These are phyloP conservation scores for Pantherophis vulpinus DNA, from an alignment of 2,797 vertebrate genomes.

Conservation along the genomic window DNA sequence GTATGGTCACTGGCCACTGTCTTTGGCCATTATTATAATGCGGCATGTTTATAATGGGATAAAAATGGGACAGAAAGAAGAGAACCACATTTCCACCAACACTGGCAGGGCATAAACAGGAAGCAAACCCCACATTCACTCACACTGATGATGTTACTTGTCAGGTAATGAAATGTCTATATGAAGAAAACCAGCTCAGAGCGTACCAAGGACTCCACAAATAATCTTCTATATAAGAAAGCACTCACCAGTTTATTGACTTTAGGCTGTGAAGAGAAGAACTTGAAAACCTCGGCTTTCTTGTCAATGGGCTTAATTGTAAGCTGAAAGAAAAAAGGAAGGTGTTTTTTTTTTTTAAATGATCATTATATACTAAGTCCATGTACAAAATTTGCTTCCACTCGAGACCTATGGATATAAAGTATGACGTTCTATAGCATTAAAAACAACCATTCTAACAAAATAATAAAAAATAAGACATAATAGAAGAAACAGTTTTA, in stretches of 20 bases:
- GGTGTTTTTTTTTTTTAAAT: neutral
- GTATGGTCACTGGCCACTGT: neutral
- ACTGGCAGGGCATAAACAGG: neutral
- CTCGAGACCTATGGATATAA: neutral
- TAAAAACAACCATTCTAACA: neutral
- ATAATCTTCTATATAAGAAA: neutral
- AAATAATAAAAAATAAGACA: neutral
- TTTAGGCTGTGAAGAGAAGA: slow-evolving; percentile 88
- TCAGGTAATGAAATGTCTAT: neutral
- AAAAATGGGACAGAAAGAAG: neutral
- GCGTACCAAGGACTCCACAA: neutral
- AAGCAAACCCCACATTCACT: neutral
- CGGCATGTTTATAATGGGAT: neutral
- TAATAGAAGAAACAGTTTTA: neutral
- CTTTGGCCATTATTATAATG: neutral
- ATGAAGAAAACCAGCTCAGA: neutral
- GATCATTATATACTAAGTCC: neutral
- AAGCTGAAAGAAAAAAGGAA: slow-evolving; percentile 71
- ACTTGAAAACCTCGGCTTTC: slow-evolving; percentile 92
- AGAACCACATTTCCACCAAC: neutral
- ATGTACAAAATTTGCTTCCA: neutral
- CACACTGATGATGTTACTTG: neutral
- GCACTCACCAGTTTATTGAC: slow-evolving; percentile 88
- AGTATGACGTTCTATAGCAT: neutral
- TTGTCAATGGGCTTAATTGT: slow-evolving; percentile 92